Conservation (phyloP, 2,113 vertebrate species). For the Xiphophorus maculatus region DNA sequence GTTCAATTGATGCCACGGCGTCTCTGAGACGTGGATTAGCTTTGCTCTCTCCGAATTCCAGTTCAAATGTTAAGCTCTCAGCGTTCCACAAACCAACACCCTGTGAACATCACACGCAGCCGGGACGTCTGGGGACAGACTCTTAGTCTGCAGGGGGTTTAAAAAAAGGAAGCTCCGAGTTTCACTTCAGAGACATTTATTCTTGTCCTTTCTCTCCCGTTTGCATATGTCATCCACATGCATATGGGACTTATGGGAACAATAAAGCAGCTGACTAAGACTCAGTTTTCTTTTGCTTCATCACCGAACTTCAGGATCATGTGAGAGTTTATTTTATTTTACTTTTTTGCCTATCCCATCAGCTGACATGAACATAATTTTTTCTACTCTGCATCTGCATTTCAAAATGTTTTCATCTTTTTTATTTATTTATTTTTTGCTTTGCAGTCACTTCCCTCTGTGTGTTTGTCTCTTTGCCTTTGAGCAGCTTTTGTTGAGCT, state of each 20-base stretch:
- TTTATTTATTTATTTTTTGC: slow-evolving; percentile 2
- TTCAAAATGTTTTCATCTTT: slow-evolving; percentile 29
- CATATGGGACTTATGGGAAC: slow-evolving; percentile 39
- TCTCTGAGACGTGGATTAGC: not conserved
- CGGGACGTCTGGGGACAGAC: slow-evolving; percentile 1
- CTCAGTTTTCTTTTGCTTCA: slow-evolving; percentile 34
- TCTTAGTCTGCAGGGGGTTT: slow-evolving; percentile 12
- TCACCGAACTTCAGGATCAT: slow-evolving; percentile 13
- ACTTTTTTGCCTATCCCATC: slow-evolving; percentile 32
- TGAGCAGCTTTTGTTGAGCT: slow-evolving; percentile 14
- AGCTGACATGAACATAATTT: slow-evolving; percentile 17
- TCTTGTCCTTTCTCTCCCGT: slow-evolving; percentile 26
- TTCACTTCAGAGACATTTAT: slow-evolving; percentile 1
- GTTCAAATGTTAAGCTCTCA: slow-evolving; percentile 21
- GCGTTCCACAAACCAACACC: not conserved
- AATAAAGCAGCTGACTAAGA: slow-evolving; percentile 45
- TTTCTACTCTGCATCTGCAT: slow-evolving; percentile 6
- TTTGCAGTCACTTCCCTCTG: slow-evolving; percentile 6
- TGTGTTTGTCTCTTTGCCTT: slow-evolving; percentile 14
- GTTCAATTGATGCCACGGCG: slow-evolving; percentile 10
- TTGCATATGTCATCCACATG: slow-evolving; percentile 22
- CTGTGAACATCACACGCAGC: not conserved
- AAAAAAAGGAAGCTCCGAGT: slow-evolving; percentile 17
- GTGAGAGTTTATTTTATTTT: slow-evolving; percentile 4
- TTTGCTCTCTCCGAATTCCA: not conserved